Evolutionary conservation across 2,888 invertebrate species (phyloP), one percentile per base, ranked within the genome.

Genomic region (Syrista parreyssii): DNA sequence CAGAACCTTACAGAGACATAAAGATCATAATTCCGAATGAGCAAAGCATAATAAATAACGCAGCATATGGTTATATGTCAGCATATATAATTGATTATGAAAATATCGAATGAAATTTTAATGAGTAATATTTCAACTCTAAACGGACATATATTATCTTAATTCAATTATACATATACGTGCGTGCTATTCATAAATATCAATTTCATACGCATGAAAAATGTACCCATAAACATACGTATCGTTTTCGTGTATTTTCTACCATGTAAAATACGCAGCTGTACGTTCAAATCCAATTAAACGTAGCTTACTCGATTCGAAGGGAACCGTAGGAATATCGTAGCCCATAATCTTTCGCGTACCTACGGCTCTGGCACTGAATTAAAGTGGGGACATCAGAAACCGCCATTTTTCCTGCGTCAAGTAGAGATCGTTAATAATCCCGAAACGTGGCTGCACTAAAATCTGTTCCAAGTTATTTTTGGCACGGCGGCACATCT

Each of bases 401-500:
- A 32, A 31, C 12, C 71, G 31, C 32, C 11, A 71, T 71, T 71
- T 32, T 31, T 71, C 23, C 12, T 12, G 71, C 15, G 31, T 71
- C 71, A 71, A 71, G n/a, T 12, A 12, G 30, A 33, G 76, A 72
- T 78, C 78, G 73, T 78, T 78, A 78, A 78, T 78, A 75, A 78
- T 73, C 75, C 31, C 55, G 74, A 75, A 69, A 75, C 30, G 75
- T 75, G 69, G 77, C 68, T 68, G 73, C 75, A 75, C 78, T 72
- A 75, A 78, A 78, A 75, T 78, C 78, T 78, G 78, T 78, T 76
- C 72, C 75, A 68, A 75, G 78, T 78, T 78, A 78, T 78, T 78
- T 78, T 78, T 76, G 78, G 78, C 78, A 78, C 72, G 78, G 30
- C 15, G 12, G 55, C 74, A 35, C 74, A 73, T 73, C 35, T 73